A percentile compares a stretch with the other conserved stretches of the same genome.
phyloP scores from a whole-genome alignment of 2,113 vertebrate genomes.

The Sebastes fasciatus region DNA sequence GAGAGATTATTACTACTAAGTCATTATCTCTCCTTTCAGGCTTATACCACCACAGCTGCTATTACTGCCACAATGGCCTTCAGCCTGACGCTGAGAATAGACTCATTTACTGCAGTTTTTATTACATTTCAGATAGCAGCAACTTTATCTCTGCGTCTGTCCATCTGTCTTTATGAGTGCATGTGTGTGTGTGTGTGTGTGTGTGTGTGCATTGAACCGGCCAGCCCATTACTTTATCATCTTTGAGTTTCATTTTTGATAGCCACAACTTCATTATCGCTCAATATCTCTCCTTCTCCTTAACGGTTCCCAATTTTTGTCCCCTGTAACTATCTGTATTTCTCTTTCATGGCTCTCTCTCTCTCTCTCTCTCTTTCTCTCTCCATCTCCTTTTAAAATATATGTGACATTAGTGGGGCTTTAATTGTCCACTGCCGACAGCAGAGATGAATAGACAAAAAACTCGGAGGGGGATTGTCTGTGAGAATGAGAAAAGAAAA shows the following conservation, averaged over 20 bases:
- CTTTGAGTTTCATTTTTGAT: constrained; percentile 67
- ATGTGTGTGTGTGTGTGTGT: constrained; percentile 36
- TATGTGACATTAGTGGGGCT: constrained; percentile 38
- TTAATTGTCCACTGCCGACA: constrained; percentile 43
- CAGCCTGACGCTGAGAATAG: constrained; percentile 57
- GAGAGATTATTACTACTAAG: constrained; percentile 69
- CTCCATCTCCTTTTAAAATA: constrained; percentile 1
- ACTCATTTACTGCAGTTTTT: constrained; percentile 78
- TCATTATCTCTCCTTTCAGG: constrained; percentile 69
- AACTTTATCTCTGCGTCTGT: constrained; percentile 68
- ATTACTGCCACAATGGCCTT: constrained; percentile 65
- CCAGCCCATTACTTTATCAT: constrained; percentile 67
- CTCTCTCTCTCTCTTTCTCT: constrained; percentile 5
- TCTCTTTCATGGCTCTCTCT: neutral
- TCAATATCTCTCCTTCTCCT: constrained; percentile 40
- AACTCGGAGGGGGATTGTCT: neutral
- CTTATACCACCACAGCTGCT: constrained; percentile 56
- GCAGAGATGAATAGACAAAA: constrained; percentile 29
- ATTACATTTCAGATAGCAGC: constrained; percentile 78
- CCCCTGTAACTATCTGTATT: constrained; percentile 9
- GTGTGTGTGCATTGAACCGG: constrained; percentile 35
- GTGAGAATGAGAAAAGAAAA: constrained; percentile 25
- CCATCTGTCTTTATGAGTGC: constrained; percentile 60
- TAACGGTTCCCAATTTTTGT: constrained; percentile 39
- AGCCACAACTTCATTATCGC: constrained; percentile 60